Base-by-base conservation (phyloP, 1,140 invertebrate species). In the Argopecten irradians region DNA sequence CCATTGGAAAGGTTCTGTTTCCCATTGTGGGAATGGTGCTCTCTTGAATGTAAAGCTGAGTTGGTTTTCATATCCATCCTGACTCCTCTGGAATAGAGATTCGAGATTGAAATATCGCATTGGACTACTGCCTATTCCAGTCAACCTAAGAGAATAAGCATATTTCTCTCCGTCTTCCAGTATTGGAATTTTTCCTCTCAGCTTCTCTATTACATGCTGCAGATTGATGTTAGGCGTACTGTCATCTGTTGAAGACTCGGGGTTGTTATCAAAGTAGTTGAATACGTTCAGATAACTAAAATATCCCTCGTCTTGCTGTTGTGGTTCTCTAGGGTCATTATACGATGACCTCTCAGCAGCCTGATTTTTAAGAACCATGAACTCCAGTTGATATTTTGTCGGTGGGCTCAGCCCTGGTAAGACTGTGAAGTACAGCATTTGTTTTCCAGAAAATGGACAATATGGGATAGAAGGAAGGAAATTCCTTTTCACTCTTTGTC, bases 361-460 rank as follows among this genome's bases (percentile, higher is more conserved):
- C 1, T 28, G 55, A 11, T 71, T 71, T 71, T 71, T 71, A 71
- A 28, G 22, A 28, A 71, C 55, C 55, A 71, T 71, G n/a, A 88
- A 34, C 36, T 88, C 83, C 41, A 88, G 8, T 34, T 88, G 83
- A 14, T 55, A n/a, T 43, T 84, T 84, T 85, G 43, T 88, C 33
- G 84, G 89, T n/a, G 89, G 89, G 22, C 88, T 88, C 16, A 41
- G 22, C 84, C 89, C 89, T 82, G 89, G 89, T 0, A 28, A n/a
- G n/a, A 90, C 19, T 9, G 89, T 88, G 9, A 86, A n/a, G 28
- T 84, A 84, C 3, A 86, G 9, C 33, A 86, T 39, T 86, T 90
- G 87, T 41, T 87, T 88, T 34, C 89, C 89, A 41, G 28, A 84
- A 34, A 88, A 86, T 34, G 89, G 89, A 39, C 86, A 90, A 28